Percentiles rank a stretch among this genome's conserved stretches.
Evolutionary conservation across 2,888 invertebrate genomes (phyloP).

Genomic region (Mythimna impura): DNA sequence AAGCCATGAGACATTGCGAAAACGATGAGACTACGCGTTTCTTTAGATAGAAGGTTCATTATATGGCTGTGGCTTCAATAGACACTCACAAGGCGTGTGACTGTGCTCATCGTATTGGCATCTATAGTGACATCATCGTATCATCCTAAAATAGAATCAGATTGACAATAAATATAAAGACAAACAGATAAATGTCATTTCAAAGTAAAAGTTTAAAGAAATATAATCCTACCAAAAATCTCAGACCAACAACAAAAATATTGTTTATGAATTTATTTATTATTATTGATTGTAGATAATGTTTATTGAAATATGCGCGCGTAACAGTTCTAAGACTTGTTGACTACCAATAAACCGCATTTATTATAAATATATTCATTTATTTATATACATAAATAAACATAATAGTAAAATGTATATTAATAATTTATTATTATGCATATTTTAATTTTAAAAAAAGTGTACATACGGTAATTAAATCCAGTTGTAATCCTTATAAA

Average conservation of each 20-base stretch:
- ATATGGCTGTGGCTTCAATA: background rate
- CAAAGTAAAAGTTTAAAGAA: conserved; percentile 10
- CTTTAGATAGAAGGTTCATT: background rate
- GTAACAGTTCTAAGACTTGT: background rate
- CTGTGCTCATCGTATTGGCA: background rate
- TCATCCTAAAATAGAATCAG: conserved; percentile 20
- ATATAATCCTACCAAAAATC: conserved; percentile 8
- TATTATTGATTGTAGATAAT: background rate
- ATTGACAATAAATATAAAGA: conserved; percentile 13
- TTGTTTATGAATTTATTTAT: conserved; percentile 14
- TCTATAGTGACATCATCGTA: conserved; percentile 32
- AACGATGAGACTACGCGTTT: background rate
- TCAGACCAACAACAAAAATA: too few species aligned
- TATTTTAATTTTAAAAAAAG: too few species aligned
- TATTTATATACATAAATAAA: background rate
- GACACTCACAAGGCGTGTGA: background rate
- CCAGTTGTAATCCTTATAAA: too few species aligned
- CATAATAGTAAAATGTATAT: background rate
- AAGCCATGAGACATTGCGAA: background rate
- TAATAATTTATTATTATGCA: too few species aligned
- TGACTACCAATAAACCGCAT: too few species aligned
- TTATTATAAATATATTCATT: too few species aligned
- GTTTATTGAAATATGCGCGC: background rate
- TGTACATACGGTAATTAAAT: too few species aligned
- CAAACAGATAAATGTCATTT: conserved; percentile 14